Percentiles rank a stretch among this genome's conserved stretches.
Evolutionary conservation across 2,888 invertebrate genomes (phyloP).

Genomic region (Erpobdella octoculata): DNA sequence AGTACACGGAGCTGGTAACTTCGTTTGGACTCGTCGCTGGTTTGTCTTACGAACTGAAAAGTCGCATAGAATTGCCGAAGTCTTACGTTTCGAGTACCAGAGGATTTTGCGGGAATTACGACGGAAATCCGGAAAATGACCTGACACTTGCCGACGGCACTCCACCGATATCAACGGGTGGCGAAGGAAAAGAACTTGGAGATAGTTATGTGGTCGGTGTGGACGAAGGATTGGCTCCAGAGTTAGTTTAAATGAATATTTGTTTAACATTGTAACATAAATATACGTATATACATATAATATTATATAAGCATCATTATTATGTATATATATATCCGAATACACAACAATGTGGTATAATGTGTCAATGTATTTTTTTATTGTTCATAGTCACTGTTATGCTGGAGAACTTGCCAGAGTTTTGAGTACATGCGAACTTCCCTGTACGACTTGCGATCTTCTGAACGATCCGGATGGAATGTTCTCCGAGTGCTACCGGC

Average conservation of each 20-base stretch:
- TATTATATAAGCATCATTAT: no score
- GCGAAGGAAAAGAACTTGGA: background rate
- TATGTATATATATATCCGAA: no score
- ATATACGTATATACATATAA: no score
- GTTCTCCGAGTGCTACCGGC: background rate
- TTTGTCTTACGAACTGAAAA: background rate
- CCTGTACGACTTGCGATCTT: no score
- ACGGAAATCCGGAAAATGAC: background rate
- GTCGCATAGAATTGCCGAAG: background rate
- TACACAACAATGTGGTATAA: no score
- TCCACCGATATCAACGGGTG: background rate
- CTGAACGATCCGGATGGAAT: background rate
- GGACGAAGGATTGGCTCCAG: background rate
- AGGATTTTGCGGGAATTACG: constrained; percentile 14
- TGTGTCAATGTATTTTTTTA: no score
- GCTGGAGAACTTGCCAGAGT: no score
- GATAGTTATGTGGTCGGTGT: background rate
- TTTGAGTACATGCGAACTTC: no score
- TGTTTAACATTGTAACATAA: no score
- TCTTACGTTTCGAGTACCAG: background rate
- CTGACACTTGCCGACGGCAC: background rate
- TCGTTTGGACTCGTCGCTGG: constrained; percentile 1
- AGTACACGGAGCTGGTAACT: background rate
- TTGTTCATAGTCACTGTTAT: no score
- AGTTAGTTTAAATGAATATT: no score